Base-by-base conservation (phyloP, 2,888 invertebrate species). In the Troides oblongomaculatus region DNA sequence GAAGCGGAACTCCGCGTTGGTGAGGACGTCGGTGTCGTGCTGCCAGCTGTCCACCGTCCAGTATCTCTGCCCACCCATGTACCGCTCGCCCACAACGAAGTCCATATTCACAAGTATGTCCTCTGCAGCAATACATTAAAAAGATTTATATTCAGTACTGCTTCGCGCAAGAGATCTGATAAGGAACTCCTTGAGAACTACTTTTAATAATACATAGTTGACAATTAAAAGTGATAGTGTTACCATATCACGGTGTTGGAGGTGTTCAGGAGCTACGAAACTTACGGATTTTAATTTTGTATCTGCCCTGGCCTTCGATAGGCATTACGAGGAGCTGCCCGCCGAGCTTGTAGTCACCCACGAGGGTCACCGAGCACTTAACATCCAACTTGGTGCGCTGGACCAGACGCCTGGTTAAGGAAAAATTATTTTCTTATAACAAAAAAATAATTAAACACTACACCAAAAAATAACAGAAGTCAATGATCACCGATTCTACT, bases 81-180 rank as follows among this genome's bases (percentile, higher is more conserved):
- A 58, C 23, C 73, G 77, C 70, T 84, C 83, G 0, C 71, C 79
- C 12, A 85, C 64, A 2, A 84, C 73, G 61, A 87, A 81, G 14
- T 74, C 62, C 39, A 90, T 83, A 71, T 86, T 87, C 57, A 91
- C 88, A 1, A 87, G 68, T 46, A 92, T 87, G 71, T 90, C 90
- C 63, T 80, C 92, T 92, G 80, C 10, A 46, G 12, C 12, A 12
- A 46, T 46, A 46, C 12, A 12, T 46, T 1, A 14, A 46, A 46
- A 14, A 14, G 46, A 21, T 21, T 21, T 21, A 21, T 21, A 21
- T 21, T 2, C 14, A 46, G 46, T 2, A 14, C 14, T 14, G 14
- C 46, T 46, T 46, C 14, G 14, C 46, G 12, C 14, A 46, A 12
- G 4, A 17, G 46, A 46, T 14, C 4, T 46, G 46, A 46, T 46